These are phyloP conservation scores for Silurus glanis DNA, from an alignment of 2,113 vertebrate species.

Conservation along the genomic window DNA sequence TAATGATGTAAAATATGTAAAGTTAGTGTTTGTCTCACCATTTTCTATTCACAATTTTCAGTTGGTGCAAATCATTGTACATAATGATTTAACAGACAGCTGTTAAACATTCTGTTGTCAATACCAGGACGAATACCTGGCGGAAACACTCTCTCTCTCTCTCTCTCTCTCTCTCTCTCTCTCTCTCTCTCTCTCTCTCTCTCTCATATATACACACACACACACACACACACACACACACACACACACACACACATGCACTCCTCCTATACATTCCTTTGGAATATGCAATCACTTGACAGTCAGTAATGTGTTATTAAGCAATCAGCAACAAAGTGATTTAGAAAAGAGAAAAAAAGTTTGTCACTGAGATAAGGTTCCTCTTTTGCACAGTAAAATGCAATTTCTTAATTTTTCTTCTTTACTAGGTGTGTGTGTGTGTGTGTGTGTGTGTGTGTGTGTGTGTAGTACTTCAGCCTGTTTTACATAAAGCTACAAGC, in stretches of 20 bases:
- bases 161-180: no score
- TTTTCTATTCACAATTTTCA: slow-evolving; percentile 10
- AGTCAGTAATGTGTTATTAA: slow-evolving; percentile 34
- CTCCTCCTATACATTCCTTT: slow-evolving; percentile 5
- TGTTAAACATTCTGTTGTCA: slow-evolving; percentile 67
- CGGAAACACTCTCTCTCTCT: not conserved
- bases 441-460: not conserved
- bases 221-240: not conserved
- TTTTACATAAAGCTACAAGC: slow-evolving; percentile 12
- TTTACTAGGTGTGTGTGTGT: not conserved
- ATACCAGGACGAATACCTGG: not conserved
- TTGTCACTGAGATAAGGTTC: slow-evolving; percentile 32
- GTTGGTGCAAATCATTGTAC: slow-evolving; percentile 66
- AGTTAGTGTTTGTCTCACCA: not conserved
- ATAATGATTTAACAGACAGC: slow-evolving; percentile 72
- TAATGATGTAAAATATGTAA: not conserved
- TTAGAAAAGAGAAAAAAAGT: slow-evolving; percentile 9
- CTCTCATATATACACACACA: not conserved
- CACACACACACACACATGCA: not conserved
- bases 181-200: no score
- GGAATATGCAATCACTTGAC: slow-evolving; percentile 32
- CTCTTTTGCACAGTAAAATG: slow-evolving; percentile 24
- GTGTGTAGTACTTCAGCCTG: slow-evolving; percentile 1
- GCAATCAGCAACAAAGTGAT: slow-evolving; percentile 38
- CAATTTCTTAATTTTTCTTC: slow-evolving; percentile 8